A percentile compares a stretch with the other conserved stretches of the same genome.
These are phyloP conservation scores for Microtus pennsylvanicus DNA, from an alignment of 2,113 vertebrate genomes.

Conservation along the genomic window DNA sequence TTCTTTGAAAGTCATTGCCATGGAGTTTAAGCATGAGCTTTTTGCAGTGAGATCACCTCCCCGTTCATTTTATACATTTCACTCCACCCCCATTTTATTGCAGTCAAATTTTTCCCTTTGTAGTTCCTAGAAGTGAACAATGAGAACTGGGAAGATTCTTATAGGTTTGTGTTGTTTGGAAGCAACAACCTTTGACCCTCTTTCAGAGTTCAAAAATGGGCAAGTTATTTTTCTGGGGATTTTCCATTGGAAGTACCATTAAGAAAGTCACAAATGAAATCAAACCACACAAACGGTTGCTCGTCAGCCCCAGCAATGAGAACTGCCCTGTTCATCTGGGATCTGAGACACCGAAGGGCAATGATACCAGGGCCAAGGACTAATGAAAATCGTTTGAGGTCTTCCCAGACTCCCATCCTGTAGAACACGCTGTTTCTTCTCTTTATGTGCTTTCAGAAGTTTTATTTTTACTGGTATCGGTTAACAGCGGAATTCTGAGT, in stretches of 20 bases:
- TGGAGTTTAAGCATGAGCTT: neutral
- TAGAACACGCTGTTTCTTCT: constrained; percentile 65
- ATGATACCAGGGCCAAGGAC: neutral
- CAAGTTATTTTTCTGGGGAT: constrained; percentile 49
- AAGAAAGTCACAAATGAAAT: constrained; percentile 34
- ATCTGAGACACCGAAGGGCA: neutral
- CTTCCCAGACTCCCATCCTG: constrained; percentile 14
- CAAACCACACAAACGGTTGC: neutral
- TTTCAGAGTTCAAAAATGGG: constrained; percentile 35
- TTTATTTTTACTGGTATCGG: constrained; percentile 77
- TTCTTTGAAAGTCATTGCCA: neutral
- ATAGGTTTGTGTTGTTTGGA: constrained; percentile 39
- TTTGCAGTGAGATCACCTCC: neutral
- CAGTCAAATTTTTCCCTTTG: neutral
- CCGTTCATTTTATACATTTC: neutral
- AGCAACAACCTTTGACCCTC: neutral
- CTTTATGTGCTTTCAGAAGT: constrained; percentile 67
- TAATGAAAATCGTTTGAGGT: constrained; percentile 44
- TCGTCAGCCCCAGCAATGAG: neutral
- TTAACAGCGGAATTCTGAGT: constrained; percentile 71
- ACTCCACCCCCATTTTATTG: neutral
- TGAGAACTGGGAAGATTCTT: neutral
- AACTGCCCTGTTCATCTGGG: neutral
- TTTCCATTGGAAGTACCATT: constrained; percentile 41
- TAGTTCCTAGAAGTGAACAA: neutral